Evolutionary conservation across 2,888 invertebrate species (phyloP).

Genomic region (Lasioglossum oenotherae): DNA sequence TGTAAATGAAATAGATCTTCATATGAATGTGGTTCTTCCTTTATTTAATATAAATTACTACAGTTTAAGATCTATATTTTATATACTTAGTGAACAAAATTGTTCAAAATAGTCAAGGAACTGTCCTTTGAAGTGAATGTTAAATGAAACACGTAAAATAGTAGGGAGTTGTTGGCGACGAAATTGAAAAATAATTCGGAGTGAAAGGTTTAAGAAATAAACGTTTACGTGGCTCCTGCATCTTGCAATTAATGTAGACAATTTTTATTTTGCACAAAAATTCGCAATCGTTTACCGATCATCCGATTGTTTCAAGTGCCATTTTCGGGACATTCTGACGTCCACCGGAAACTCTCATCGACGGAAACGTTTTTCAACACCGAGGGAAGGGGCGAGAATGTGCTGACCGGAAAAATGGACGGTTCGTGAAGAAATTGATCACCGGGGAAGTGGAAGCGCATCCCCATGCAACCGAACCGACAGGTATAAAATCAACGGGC

Average conservation of each 20-base stretch:
- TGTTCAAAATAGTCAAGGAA: too few species aligned
- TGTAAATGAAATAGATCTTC: too few species aligned
- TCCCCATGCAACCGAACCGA: neutral
- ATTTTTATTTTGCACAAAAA: neutral
- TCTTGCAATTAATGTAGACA: neutral
- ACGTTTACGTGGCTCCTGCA: neutral
- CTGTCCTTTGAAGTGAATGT: too few species aligned
- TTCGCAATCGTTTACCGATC: neutral
- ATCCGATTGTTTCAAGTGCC: neutral
- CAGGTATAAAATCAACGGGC: constrained; percentile 16
- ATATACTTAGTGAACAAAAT: too few species aligned
- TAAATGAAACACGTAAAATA: too few species aligned
- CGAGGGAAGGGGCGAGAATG: neutral
- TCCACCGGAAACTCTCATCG: neutral
- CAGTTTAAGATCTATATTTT: too few species aligned
- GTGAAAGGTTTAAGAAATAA: neutral
- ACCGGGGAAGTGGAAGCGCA: neutral
- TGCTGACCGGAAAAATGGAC: constrained; percentile 29
- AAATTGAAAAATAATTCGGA: too few species aligned
- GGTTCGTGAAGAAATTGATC: constrained; percentile 14
- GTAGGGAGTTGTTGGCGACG: too few species aligned
- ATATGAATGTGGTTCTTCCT: too few species aligned
- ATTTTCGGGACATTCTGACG: neutral
- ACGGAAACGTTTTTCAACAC: neutral
- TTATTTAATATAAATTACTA: too few species aligned